Evolutionary conservation across 2,113 vertebrate genomes (phyloP), one percentile per base, ranked within the genome.

Genomic region (Oxygymnocypris stewartii): DNA sequence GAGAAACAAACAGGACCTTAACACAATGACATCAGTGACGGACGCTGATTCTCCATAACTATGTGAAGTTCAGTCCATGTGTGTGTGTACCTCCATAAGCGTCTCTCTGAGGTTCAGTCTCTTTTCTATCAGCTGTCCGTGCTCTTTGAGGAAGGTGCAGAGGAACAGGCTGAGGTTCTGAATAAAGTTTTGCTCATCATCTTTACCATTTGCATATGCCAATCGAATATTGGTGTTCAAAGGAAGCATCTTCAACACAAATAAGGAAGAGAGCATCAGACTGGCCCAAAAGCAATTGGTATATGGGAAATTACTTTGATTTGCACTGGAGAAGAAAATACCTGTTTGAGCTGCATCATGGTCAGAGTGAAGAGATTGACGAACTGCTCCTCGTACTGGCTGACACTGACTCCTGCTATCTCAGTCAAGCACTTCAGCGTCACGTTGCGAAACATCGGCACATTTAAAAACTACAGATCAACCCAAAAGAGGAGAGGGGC

Each of bases 281-380:
- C 20, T 23, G 23, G 11, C 7, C 23, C 14, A 25, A 61, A 4
- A 23, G 20, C 16, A 57, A 37, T 1, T 28, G 37, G 42, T 49
- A 49, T 28, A 47, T 16, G n/a, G 5, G 12, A 77, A 77, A 4
- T 40, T 12, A 40, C 35, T 73, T 73, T 2, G 9, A 73, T 18
- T 51, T 54, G 49, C 7, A 35, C n/a, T 16, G 6, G 0, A 78
- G 28, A 78, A 14, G 25, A 35, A n/a, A 4, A 57, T 94, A 99
- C 98, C 97, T 99, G 97, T 92, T 99, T 99, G 78, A 99, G 96
- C 90, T 99, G 98, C 96, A 98, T 98, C 98, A 99, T 99, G 86
- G 98, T 99, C 91, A 99, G 93, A 1, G 98, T 99, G 92, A 99
- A 99, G 74, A 99, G 96, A 0, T 96, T 99, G 91, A 99, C 97